Conservation (phyloP, 2,888 invertebrate species). For the Cepaea hortensis region DNA sequence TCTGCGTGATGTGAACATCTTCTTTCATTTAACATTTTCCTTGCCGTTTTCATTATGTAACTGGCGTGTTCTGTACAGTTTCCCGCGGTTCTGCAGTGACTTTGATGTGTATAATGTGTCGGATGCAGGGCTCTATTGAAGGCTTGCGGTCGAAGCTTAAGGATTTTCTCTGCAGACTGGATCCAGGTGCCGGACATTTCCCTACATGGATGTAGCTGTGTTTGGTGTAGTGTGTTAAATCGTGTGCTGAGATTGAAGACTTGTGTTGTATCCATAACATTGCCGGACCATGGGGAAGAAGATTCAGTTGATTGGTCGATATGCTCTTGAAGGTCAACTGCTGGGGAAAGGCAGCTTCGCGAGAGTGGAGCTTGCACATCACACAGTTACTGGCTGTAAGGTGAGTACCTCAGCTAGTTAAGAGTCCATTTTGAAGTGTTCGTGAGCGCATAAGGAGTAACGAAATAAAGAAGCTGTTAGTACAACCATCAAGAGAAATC, state of each 20-base stretch:
- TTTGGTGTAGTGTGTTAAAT: not conserved
- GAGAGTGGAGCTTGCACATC: constrained; percentile 85
- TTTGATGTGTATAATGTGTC: not conserved
- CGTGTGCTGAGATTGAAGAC: not conserved
- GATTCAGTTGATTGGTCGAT: constrained; percentile 81
- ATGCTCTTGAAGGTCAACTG: constrained; percentile 83
- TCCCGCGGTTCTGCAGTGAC: not conserved
- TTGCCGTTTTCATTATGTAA: not conserved
- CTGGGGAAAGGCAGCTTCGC: constrained; percentile 88
- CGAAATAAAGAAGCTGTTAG: too few relatives aligned
- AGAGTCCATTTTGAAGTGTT: too few relatives aligned
- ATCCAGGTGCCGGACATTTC: constrained; percentile 8
- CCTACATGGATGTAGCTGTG: not conserved
- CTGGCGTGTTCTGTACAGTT: not conserved
- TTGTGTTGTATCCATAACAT: not conserved
- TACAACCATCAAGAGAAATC: too few relatives aligned
- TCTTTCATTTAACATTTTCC: not conserved
- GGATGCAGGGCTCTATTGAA: constrained; percentile 13
- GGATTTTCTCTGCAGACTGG: constrained; percentile 1
- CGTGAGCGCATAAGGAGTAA: too few relatives aligned
- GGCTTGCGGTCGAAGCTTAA: not conserved
- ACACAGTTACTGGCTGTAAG: constrained; percentile 83
- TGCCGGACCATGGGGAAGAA: constrained; percentile 73
- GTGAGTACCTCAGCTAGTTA: constrained; percentile 74
- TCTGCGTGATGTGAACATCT: not conserved